Evolutionary conservation across 2,888 invertebrate species (phyloP).

Genomic region (Apantesis nais): DNA sequence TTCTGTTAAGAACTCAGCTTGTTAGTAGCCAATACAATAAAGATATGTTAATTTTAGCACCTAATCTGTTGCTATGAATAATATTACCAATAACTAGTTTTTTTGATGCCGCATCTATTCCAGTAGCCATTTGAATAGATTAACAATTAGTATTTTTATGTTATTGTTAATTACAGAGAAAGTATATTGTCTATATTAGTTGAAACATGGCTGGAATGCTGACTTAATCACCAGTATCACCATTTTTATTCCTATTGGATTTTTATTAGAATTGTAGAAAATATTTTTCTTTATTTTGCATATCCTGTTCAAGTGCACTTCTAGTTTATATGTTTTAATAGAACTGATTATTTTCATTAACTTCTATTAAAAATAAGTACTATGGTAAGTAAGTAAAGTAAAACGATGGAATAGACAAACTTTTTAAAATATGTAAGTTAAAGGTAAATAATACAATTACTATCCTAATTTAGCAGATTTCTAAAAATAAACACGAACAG

Average conservation of each 20-base stretch:
- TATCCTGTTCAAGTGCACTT: too few species aligned
- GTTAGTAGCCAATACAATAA: slow-evolving; percentile 46
- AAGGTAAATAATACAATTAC: too few species aligned
- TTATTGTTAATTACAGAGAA: slow-evolving; percentile 48
- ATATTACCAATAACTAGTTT: slow-evolving; percentile 62
- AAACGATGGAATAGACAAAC: too few species aligned
- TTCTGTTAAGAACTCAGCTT: slow-evolving; percentile 32
- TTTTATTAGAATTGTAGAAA: too few species aligned
- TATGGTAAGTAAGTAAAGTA: too few species aligned
- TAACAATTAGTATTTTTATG: slow-evolving; percentile 44
- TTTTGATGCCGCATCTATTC: slow-evolving; percentile 46
- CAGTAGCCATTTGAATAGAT: slow-evolving; percentile 55
- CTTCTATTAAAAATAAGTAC: too few species aligned
- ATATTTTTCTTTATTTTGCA: too few species aligned
- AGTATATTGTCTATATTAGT: slow-evolving; percentile 34
- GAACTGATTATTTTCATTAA: too few species aligned
- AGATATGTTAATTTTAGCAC: slow-evolving; percentile 52
- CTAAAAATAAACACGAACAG: too few species aligned
- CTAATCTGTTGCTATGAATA: slow-evolving; percentile 60
- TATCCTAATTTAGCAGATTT: too few species aligned
- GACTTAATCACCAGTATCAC: not conserved
- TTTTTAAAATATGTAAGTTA: too few species aligned
- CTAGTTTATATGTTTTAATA: too few species aligned
- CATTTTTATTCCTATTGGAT: not conserved
- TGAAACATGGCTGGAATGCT: slow-evolving; percentile 24